phyloP scores from a whole-genome alignment of 92 coral and sea anemone genomes.

The Porites divaricata region DNA sequence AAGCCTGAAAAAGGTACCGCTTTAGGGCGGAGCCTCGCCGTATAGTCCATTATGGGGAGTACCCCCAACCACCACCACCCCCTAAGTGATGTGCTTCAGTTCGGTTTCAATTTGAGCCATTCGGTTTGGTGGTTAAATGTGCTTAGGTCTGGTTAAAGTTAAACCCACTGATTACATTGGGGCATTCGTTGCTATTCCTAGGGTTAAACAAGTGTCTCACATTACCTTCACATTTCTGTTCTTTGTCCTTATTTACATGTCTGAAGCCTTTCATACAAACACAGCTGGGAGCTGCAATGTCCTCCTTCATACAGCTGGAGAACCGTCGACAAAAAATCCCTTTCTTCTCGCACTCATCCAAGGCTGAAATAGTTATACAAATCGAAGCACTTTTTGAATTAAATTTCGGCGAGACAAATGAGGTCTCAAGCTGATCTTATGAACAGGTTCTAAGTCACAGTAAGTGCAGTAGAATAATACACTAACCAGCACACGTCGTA shows the following conservation, averaged over 20 bases:
- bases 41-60: too few relatives aligned
- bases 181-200: background rate
- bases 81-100: too few relatives aligned
- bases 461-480: background rate
- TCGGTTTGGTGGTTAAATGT: too few relatives aligned
- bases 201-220: too few relatives aligned
- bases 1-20: too few relatives aligned
- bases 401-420: background rate
- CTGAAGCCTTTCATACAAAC: background rate
- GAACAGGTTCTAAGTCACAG: background rate
- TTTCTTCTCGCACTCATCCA: constrained; percentile 4
- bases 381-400: background rate
- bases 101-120: too few relatives aligned
- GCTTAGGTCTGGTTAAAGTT: too few relatives aligned
- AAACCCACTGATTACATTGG: background rate
- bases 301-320: background rate
- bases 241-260: too few relatives aligned
- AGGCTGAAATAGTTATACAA: background rate
- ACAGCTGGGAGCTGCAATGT: background rate
- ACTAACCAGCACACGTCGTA: background rate
- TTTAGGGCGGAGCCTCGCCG: too few relatives aligned
- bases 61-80: too few relatives aligned
- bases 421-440: background rate
- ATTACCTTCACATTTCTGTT: background rate
- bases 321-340: constrained; percentile 14